These are phyloP conservation scores for Peromyscus polionotus DNA, from an alignment of 2,113 vertebrate genomes.

Conservation along the genomic window DNA sequence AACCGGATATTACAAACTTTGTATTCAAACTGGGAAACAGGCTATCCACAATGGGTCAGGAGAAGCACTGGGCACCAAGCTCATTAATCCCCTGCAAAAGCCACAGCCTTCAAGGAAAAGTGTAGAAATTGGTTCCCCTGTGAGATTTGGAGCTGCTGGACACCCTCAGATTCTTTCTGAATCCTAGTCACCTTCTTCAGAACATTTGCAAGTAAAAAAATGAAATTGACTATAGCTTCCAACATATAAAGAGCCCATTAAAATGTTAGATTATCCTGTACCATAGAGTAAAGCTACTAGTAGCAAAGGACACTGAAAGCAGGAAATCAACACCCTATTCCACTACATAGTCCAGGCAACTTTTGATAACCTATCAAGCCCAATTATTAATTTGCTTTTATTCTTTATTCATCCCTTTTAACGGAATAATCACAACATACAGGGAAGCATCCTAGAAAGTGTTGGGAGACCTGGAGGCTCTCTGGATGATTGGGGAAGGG, in stretches of 20 bases:
- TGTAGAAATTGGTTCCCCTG: neutral
- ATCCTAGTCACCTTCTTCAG: neutral
- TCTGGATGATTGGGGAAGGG: neutral
- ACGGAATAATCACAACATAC: neutral
- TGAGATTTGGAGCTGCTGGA: neutral
- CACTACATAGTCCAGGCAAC: neutral
- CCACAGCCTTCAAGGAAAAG: neutral
- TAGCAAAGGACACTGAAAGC: neutral
- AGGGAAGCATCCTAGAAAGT: neutral
- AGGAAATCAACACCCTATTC: neutral
- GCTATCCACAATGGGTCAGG: neutral
- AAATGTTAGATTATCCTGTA: neutral
- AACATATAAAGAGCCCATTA: neutral
- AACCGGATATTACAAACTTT: neutral
- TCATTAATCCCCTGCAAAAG: neutral
- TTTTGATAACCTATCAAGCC: neutral
- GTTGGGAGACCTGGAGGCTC: neutral
- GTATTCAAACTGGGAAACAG: slow-evolving; percentile 11
- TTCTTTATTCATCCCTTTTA: neutral
- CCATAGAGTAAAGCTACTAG: neutral
- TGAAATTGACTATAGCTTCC: neutral
- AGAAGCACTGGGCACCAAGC: neutral
- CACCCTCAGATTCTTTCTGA: neutral
- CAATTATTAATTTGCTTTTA: neutral
- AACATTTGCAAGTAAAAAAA: neutral